These are phyloP conservation scores for Alectoris magna DNA, from an alignment of 2,797 vertebrate genomes.

Conservation along the genomic window DNA sequence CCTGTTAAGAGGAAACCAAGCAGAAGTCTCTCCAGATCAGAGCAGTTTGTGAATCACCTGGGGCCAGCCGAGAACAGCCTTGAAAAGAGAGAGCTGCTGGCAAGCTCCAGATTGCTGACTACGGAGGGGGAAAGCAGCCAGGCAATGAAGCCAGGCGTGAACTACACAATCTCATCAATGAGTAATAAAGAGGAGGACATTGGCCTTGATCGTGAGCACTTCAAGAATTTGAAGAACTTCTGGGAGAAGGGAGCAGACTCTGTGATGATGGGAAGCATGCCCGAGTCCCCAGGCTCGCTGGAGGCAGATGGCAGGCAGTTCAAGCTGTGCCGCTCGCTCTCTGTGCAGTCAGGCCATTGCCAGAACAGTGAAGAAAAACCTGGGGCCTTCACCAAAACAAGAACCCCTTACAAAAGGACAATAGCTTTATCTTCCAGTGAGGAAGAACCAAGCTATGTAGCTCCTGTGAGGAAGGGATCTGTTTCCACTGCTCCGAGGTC, in stretches of 20 bases:
- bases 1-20: slow-evolving; percentile 68
- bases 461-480: slow-evolving; percentile 46
- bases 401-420: slow-evolving; percentile 60
- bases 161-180: slow-evolving; percentile 64
- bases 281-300: neutral
- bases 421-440: slow-evolving; percentile 70
- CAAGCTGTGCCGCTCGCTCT: neutral
- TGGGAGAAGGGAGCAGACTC: slow-evolving; percentile 76
- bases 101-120: neutral
- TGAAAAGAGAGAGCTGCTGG: neutral
- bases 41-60: neutral
- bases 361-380: slow-evolving; percentile 10
- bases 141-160: neutral
- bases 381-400: neutral
- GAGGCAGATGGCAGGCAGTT: neutral
- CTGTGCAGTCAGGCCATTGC: slow-evolving; percentile 22
- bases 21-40: neutral
- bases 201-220: slow-evolving; percentile 48
- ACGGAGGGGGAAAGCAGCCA: neutral
- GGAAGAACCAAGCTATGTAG: slow-evolving; percentile 58
- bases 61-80: neutral
- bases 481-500: neutral
- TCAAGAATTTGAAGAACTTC: slow-evolving; percentile 74
- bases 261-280: neutral
- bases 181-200: slow-evolving; percentile 67